A percentile compares a stretch with the other conserved stretches of the same genome.
Evolutionary conservation across 2,797 vertebrate genomes (phyloP).

Genomic region (Menidia menidia): DNA sequence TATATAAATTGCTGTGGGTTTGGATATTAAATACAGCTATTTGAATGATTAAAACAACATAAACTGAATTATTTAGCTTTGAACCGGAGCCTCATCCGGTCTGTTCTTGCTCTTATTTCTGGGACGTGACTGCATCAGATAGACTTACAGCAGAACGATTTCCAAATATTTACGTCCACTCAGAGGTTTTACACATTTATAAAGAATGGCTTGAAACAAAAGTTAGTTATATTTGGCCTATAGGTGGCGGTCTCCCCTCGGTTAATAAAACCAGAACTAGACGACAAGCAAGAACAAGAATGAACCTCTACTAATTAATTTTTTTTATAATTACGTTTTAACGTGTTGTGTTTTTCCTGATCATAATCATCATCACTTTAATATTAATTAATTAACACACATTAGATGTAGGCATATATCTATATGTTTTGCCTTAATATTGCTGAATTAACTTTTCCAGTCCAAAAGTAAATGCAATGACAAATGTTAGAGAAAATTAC

Average conservation of each 20-base stretch:
- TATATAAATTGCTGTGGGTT: not conserved
- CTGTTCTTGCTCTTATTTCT: not conserved
- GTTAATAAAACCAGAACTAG: not conserved
- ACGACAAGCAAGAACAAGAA: slow-evolving; percentile 38
- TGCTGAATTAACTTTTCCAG: too few relatives aligned
- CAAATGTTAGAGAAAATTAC: slow-evolving; percentile 6
- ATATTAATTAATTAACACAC: not conserved
- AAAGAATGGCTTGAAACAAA: not conserved
- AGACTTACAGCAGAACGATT: not conserved
- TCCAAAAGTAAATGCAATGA: not conserved
- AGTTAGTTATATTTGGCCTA: slow-evolving; percentile 35
- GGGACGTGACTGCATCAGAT: not conserved
- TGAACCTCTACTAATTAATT: not conserved
- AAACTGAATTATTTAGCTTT: not conserved
- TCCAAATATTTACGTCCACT: not conserved
- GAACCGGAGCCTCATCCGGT: not conserved
- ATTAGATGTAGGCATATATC: not conserved
- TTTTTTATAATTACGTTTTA: not conserved
- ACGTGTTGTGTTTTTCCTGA: not conserved
- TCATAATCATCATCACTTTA: not conserved
- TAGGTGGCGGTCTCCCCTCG: slow-evolving; percentile 69
- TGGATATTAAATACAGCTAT: not conserved
- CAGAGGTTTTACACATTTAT: not conserved
- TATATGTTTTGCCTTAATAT: not conserved
- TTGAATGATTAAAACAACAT: not conserved